Conservation (phyloP, 2,888 invertebrate genomes). For the Oxystoma pomonae region DNA sequence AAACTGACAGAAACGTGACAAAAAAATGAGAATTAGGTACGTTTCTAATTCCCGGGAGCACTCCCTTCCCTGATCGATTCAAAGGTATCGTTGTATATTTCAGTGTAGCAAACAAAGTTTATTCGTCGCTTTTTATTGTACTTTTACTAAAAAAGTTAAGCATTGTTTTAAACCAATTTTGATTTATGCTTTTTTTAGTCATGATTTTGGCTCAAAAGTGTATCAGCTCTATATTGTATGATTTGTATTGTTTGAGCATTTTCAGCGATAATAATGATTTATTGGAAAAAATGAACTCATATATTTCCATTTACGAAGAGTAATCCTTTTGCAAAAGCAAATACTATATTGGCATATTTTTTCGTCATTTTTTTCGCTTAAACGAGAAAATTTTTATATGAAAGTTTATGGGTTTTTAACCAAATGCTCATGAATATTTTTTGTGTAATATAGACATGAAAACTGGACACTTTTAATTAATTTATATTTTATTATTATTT, state of each 20-base stretch:
- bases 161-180: no score
- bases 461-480: no score
- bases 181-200: neutral
- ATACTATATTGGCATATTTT: neutral
- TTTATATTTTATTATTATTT: no score
- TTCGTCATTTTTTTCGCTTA: neutral
- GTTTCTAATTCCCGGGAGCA: no score
- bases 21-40: no score
- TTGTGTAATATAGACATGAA: no score
- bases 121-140: no score
- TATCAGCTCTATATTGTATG: neutral
- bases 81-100: no score
- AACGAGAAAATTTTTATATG: neutral
- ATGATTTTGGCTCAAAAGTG: neutral
- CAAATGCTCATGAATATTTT: no score
- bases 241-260: slow-evolving; percentile 2
- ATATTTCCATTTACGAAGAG: neutral
- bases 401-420: neutral
- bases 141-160: neutral
- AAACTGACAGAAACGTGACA: no score
- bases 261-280: slow-evolving; percentile 1
- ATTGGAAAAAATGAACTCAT: neutral
- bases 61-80: no score
- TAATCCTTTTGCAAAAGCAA: neutral
- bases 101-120: no score